Evolutionary conservation across 2,797 vertebrate species (phyloP), one percentile per base, ranked within the genome.

Genomic region (Urophycis tenuis): DNA sequence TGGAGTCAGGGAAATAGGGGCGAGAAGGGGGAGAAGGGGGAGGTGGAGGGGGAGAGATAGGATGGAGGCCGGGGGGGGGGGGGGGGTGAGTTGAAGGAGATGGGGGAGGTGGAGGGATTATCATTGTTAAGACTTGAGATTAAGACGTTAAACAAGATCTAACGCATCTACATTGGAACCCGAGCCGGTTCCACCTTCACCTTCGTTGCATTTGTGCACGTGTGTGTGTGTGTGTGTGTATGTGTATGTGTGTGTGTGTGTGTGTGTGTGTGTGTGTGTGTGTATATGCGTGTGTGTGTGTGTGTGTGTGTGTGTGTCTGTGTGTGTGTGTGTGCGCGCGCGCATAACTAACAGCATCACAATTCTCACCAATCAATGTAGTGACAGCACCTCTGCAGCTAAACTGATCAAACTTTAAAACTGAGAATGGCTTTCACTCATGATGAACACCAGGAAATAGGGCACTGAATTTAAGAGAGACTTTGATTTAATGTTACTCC

Each of bases 1-100:
- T 99, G 88, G 25, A 88, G 73, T 41, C 29, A 74, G n/a, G 73
- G 32, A 73, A n/a, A 35, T 29, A 67, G 15, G 64, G 36, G 32
- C 8, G 31, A 31, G 41, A 30, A 32, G 15, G 41, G 10, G 17
- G 25, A 17, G n/a, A 19, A 33, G 64, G 80, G 81, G 71, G 82
- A 81, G 78, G 79, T 76, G 82, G 70, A 31, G 14, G 7, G 31
- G 15, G 0, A 1, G n/a, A 29, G 39, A 14, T 14, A 14, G 64
- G 15, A 25, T 9, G 60, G 30, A 17, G 22, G 22, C 11, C 19
- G n/a, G 74, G 53, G 79, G 82, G 72, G 82, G 81, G 78, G 79
- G 75, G 82, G 64, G 34, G 31, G 22, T 14, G 22, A 8, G 53
- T 60, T 60, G 15, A 73, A 71, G 70, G n/a, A 80, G 31, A 69